A percentile compares a stretch with the other conserved stretches of the same genome.
phyloP scores from a whole-genome alignment of 2,113 vertebrate genomes.

The Microcebus ravelobensis region DNA sequence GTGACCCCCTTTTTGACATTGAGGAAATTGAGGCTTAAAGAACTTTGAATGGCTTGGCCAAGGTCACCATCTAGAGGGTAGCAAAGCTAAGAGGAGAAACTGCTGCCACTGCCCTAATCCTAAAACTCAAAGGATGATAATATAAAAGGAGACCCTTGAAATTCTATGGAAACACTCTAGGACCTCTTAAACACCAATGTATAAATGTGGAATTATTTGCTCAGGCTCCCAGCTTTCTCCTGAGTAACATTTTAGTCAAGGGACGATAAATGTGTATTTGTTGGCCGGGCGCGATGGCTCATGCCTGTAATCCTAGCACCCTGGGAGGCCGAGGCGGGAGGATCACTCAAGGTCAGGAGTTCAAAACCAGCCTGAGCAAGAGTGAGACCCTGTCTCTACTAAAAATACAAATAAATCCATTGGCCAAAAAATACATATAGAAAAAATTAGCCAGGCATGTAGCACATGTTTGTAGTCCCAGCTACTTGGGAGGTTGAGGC shows the following conservation, averaged over 20 bases:
- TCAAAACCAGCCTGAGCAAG: too few species aligned
- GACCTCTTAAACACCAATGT: not conserved
- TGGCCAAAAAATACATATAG: too few species aligned
- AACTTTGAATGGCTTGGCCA: not conserved
- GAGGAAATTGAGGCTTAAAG: not conserved
- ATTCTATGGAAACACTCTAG: not conserved
- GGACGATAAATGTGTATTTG: not conserved
- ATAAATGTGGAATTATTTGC: not conserved
- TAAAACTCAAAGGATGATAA: not conserved
- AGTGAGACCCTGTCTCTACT: too few species aligned
- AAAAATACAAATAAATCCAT: too few species aligned
- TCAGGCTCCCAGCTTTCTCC: not conserved
- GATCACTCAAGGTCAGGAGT: too few species aligned
- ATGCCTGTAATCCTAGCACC: too few species aligned
- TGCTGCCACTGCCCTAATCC: not conserved
- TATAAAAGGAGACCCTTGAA: not conserved
- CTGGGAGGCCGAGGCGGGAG: too few species aligned
- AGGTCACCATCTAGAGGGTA: not conserved
- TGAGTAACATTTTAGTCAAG: conserved; percentile 13
- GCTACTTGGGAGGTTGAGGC: too few species aligned
- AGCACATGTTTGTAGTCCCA: too few species aligned
- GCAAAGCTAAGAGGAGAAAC: not conserved
- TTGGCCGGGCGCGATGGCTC: too few species aligned
- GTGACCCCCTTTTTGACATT: not conserved
- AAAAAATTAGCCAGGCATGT: too few species aligned